Evolutionary conservation across 1,140 invertebrate genomes (phyloP).

Genomic region (Panagrolaimus sp.): DNA sequence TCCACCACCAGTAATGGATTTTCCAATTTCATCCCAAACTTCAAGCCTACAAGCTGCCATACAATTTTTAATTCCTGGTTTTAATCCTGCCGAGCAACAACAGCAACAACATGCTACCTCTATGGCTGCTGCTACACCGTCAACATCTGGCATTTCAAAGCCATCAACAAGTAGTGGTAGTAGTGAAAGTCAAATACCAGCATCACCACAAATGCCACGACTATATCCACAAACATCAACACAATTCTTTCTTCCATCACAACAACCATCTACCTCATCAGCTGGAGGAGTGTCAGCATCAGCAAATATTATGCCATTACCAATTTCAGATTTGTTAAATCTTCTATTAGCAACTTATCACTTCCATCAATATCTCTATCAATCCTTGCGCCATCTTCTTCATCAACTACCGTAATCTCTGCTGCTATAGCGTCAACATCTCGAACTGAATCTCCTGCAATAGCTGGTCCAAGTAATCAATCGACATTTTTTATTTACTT

Average conservation of each 20-base stretch:
- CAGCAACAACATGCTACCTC: no score
- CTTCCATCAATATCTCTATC: not conserved
- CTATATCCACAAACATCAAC: not conserved
- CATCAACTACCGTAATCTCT: not conserved
- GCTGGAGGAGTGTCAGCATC: not conserved
- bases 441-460: not conserved
- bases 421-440: not conserved
- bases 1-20: constrained; percentile 37
- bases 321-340: not conserved
- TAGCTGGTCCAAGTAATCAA: not conserved
- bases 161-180: not conserved
- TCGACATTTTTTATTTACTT: no score
- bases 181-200: no score
- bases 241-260: not conserved
- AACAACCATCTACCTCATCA: not conserved
- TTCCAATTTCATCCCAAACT: constrained; percentile 28
- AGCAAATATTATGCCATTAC: not conserved
- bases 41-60: constrained; percentile 29
- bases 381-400: not conserved
- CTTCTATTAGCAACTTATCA: not conserved
- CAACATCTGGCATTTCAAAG: no score
- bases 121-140: not conserved
- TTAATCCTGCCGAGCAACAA: no score
- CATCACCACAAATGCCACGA: not conserved
- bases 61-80: constrained; percentile 35